Evolutionary conservation across 2,113 vertebrate genomes (phyloP).

Genomic region (Xenopus tropicalis): DNA sequence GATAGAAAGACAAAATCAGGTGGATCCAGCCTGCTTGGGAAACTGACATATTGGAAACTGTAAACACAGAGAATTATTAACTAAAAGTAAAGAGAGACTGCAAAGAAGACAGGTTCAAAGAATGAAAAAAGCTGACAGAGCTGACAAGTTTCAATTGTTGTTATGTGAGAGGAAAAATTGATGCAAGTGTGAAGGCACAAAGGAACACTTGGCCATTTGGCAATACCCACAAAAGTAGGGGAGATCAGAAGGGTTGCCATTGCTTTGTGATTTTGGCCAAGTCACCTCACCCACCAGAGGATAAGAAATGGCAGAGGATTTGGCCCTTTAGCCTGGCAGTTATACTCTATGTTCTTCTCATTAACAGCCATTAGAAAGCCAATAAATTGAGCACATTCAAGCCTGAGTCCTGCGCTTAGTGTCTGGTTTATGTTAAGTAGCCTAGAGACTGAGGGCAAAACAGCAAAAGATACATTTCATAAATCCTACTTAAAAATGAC

Average conservation of each 20-base stretch:
- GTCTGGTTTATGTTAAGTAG: constrained; percentile 19
- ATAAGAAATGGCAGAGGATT: constrained; percentile 2
- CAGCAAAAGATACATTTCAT: constrained; percentile 1
- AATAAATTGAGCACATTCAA: constrained; percentile 14
- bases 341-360: constrained; percentile 12
- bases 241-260: background rate
- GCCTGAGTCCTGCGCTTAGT: background rate
- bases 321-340: constrained; percentile 26
- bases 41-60: no score
- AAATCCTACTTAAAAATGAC: background rate
- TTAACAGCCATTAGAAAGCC: constrained; percentile 19
- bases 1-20: no score
- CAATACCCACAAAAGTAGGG: background rate
- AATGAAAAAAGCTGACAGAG: no score
- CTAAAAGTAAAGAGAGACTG: no score
- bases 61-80: no score
- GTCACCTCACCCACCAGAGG: constrained; percentile 8
- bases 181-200: no score
- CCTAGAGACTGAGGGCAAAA: constrained; percentile 14
- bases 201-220: no score
- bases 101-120: no score
- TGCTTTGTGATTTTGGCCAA: constrained; percentile 9
- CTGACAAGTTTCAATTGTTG: background rate
- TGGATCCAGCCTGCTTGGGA: no score
- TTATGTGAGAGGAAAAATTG: background rate